Conservation (phyloP, 2,888 invertebrate genomes). For the Eupithecia subfuscata region DNA sequence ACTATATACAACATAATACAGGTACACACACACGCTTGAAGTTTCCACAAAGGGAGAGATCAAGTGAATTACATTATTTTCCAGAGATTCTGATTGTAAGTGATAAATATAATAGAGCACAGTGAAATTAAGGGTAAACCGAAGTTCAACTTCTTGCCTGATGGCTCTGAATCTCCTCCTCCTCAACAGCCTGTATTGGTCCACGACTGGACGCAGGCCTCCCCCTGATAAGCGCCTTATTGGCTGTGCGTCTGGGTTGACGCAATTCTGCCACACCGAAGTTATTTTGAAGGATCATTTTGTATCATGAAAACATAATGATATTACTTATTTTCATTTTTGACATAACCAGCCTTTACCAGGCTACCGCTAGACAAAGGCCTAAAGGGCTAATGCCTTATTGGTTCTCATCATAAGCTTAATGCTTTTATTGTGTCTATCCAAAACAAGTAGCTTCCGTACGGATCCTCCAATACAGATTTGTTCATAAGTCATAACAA, state of each 20-base stretch:
- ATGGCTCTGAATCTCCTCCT: too few relatives aligned
- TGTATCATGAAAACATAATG: background rate
- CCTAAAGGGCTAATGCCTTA: too few relatives aligned
- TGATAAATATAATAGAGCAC: background rate
- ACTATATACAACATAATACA: slow-evolving; percentile 73
- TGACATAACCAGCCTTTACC: background rate
- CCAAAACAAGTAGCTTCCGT: background rate
- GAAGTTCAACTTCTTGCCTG: too few relatives aligned
- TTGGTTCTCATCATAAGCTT: background rate
- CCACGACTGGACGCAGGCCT: too few relatives aligned
- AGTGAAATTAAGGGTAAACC: background rate
- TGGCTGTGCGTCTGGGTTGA: too few relatives aligned
- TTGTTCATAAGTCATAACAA: background rate
- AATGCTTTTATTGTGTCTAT: background rate
- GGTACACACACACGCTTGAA: slow-evolving; percentile 58
- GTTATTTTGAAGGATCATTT: background rate
- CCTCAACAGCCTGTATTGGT: too few relatives aligned
- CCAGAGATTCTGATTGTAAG: slow-evolving; percentile 19
- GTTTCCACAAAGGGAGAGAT: slow-evolving; percentile 61
- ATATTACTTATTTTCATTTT: background rate
- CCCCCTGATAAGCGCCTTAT: too few relatives aligned
- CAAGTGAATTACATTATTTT: slow-evolving; percentile 50
- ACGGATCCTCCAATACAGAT: background rate
- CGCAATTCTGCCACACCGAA: background rate
- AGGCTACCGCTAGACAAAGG: background rate